Evolutionary conservation across 2,797 vertebrate genomes (phyloP), one percentile per base, ranked within the genome.

Genomic region (Buceros bicornis): DNA sequence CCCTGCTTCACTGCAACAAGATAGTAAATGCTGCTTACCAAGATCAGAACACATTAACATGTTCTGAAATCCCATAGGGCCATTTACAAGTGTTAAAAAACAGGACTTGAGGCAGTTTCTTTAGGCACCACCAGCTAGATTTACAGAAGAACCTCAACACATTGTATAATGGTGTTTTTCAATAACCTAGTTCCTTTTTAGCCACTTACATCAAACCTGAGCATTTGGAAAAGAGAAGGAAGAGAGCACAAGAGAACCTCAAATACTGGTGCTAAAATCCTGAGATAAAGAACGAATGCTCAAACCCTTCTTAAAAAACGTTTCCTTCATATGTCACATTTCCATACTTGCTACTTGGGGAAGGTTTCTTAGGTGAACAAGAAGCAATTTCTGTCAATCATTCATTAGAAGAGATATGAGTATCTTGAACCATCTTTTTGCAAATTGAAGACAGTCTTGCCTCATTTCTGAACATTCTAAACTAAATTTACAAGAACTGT

Each of bases 251-350:
- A 70, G 20, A 61, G 14, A 90, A 69, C 11, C 28, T 79, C 62
- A 89, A 72, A 82, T 78, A 33, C 51, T 83, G 17, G 37, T 77
- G 54, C 57, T 37, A 22, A 92, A 91, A 93, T 71, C 26, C 37
- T 81, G 57, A 87, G 92, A 90, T 80, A 81, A 93, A 80, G 71
- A 84, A 85, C 3, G 2, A 87, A 79, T 79, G 42, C 45, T 57
- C 58, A 87, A 93, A 82, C 8, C 3, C 43, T 54, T 66, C 78
- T 77, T 25, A 8, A 85, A 77, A 77, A 87, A 50, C 11, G 15
- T 67, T 74, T 74, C 57, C 51, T 94, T 96, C 86, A 78, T 95
- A 96, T 94, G 83, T 88, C 83, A 72, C 92, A 96, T 92, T 96
- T 96, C 87, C 82, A 82, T 88, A 93, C 64, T 90, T 83, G 80